Evolutionary conservation across 2,113 vertebrate genomes (phyloP).

Genomic region (Miniopterus natalensis): DNA sequence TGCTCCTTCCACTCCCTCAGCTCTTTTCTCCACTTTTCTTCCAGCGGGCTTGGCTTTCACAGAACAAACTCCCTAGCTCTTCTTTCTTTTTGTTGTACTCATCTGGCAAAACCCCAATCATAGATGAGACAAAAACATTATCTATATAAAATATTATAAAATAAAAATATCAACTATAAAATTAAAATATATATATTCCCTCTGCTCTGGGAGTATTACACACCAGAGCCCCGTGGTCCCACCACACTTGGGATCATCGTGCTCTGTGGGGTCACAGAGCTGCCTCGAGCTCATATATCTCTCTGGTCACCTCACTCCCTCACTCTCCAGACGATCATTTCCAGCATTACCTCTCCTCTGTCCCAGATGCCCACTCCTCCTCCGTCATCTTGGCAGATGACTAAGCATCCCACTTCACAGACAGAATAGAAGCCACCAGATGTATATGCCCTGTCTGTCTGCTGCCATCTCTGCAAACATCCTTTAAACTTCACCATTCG

Average conservation of each 20-base stretch:
- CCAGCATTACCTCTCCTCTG: not conserved
- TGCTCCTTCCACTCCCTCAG: too few relatives aligned
- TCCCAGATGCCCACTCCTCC: not conserved
- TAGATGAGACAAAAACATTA: not conserved
- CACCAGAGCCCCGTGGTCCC: rapidly evolving
- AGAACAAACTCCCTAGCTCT: not conserved
- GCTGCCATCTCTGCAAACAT: not conserved
- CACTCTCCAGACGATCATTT: not conserved
- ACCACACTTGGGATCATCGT: not conserved
- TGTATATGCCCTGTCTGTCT: not conserved
- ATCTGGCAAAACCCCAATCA: not conserved
- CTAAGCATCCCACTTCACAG: not conserved
- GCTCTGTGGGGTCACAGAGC: too few relatives aligned
- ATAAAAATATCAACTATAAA: not conserved
- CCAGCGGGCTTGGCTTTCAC: not conserved
- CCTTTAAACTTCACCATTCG: not conserved
- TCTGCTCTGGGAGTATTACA: not conserved
- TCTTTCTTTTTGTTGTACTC: not conserved
- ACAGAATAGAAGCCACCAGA: slow-evolving; percentile 58
- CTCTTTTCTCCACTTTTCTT: not conserved
- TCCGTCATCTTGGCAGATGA: not conserved
- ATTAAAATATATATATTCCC: not conserved
- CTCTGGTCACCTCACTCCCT: not conserved
- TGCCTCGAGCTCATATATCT: too few relatives aligned
- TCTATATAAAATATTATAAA: not conserved